Evolutionary conservation across 2,113 vertebrate species (phyloP).

Genomic region (Aramus guarauna): DNA sequence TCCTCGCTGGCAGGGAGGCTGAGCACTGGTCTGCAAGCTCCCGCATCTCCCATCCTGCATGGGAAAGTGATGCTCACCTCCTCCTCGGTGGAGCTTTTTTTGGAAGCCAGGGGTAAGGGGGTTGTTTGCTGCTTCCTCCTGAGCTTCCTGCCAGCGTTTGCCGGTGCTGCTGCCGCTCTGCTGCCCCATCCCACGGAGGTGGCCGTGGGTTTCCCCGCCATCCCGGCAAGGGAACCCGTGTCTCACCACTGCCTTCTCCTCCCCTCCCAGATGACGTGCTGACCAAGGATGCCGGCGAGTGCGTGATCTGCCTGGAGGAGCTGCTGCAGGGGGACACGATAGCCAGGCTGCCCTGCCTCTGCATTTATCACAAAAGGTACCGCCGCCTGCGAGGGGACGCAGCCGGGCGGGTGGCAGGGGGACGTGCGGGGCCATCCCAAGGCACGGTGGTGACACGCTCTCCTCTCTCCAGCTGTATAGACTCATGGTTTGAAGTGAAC

Average conservation of each 20-base stretch:
- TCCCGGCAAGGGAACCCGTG: fast-evolving
- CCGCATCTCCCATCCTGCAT: not conserved
- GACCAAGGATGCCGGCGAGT: conserved; percentile 95
- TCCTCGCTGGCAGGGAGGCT: not conserved
- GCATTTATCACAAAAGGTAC: conserved; percentile 99
- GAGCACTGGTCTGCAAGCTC: not conserved
- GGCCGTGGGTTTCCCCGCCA: not conserved
- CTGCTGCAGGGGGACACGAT: conserved; percentile 98
- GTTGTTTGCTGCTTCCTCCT: not conserved
- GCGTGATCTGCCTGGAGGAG: conserved; percentile 98
- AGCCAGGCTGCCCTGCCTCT: conserved; percentile 99
- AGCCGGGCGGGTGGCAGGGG: not conserved
- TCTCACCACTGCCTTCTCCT: not conserved
- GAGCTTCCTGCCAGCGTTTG: not conserved
- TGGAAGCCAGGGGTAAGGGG: not conserved
- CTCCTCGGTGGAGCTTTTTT: not conserved
- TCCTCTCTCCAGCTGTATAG: conserved; percentile 89
- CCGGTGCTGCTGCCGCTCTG: fast-evolving
- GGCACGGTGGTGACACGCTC: not conserved
- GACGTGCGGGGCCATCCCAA: fast-evolving
- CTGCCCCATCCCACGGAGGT: not conserved
- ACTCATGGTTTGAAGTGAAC: conserved; percentile 99
- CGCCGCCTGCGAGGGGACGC: fast-evolving
- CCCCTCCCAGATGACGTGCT: conserved; percentile 89
- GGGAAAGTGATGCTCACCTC: not conserved